Conservation (phyloP, 2,113 vertebrate species). For the Eulemur macaco region DNA sequence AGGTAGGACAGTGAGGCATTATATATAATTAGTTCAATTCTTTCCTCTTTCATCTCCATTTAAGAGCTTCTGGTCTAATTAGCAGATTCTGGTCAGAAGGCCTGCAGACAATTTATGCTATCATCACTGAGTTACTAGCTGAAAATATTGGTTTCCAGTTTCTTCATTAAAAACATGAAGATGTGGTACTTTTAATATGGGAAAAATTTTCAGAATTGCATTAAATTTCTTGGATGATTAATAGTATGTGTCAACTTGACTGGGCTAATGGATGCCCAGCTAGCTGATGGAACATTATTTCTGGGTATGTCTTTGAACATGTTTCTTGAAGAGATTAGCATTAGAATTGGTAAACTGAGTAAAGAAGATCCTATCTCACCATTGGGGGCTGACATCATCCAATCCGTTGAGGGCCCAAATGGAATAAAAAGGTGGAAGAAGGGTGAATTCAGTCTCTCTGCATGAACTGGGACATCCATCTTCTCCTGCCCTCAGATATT, state of each 20-base stretch:
- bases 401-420: neutral
- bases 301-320: neutral
- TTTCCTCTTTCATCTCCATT: neutral
- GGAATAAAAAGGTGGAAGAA: neutral
- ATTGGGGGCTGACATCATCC: neutral
- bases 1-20: neutral
- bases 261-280: neutral
- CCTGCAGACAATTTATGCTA: neutral
- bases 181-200: neutral
- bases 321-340: neutral
- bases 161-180: slow-evolving; percentile 2
- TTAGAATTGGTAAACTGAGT: neutral
- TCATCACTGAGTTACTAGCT: neutral
- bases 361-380: neutral
- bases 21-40: neutral
- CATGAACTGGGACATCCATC: neutral
- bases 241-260: neutral
- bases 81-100: neutral
- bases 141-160: neutral
- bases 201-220: slow-evolving; percentile 39
- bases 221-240: neutral
- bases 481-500: no score
- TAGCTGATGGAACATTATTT: neutral
- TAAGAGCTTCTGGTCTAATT: slow-evolving; percentile 8
- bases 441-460: neutral